These are phyloP conservation scores for Psix sp. DNA, from an alignment of 1,140 invertebrate species.

Conservation along the genomic window DNA sequence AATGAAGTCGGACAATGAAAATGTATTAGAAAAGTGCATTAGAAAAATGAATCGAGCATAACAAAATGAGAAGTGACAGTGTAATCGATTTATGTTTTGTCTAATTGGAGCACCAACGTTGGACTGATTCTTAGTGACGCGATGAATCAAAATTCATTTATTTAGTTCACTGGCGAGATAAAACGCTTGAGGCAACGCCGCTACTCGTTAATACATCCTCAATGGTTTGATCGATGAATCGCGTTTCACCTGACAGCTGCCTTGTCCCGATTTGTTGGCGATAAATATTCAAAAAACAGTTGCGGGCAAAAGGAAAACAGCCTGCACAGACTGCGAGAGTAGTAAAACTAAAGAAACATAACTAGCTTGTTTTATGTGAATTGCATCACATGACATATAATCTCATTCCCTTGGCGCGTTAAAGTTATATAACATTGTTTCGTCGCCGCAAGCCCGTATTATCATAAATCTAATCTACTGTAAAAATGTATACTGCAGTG, in stretches of 20 bases:
- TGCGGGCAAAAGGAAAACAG: too few relatives aligned
- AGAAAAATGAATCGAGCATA: too few relatives aligned
- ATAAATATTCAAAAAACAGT: too few relatives aligned
- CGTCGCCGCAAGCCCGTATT: slow-evolving; percentile 9
- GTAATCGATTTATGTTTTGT: neutral
- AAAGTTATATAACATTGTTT: slow-evolving; percentile 21
- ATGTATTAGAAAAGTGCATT: too few relatives aligned
- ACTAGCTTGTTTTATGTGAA: slow-evolving; percentile 17
- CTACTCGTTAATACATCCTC: neutral
- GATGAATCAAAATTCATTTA: slow-evolving; percentile 4
- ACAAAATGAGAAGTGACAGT: too few relatives aligned
- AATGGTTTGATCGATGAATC: neutral
- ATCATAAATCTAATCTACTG: slow-evolving; percentile 31
- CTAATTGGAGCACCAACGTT: slow-evolving; percentile 7
- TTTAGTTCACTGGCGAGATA: slow-evolving; percentile 3
- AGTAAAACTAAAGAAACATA: too few relatives aligned
- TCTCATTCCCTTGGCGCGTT: slow-evolving; percentile 17
- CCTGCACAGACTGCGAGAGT: too few relatives aligned
- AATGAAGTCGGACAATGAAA: too few relatives aligned
- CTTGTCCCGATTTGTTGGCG: too few relatives aligned
- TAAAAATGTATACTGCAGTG: slow-evolving; percentile 11
- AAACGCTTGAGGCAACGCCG: slow-evolving; percentile 2
- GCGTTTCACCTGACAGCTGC: neutral
- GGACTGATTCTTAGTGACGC: neutral
- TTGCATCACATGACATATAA: slow-evolving; percentile 24